Evolutionary conservation across 2,113 vertebrate species (phyloP).

Genomic region (Cepphus grylle): DNA sequence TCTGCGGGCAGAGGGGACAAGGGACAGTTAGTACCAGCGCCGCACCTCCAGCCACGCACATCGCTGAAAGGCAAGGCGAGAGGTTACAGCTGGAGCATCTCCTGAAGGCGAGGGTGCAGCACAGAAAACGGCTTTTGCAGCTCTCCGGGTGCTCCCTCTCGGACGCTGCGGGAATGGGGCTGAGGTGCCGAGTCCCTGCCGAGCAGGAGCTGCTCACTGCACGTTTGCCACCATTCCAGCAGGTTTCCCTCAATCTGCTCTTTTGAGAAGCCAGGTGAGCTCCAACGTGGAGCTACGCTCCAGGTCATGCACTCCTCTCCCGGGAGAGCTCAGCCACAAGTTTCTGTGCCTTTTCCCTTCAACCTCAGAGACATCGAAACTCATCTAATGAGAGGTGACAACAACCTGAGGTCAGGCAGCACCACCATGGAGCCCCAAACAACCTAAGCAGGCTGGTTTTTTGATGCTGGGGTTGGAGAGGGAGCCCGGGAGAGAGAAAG

Average conservation of each 20-base stretch:
- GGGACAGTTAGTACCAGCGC: background rate
- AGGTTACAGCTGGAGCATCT: slow-evolving; percentile 55
- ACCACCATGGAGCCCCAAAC: background rate
- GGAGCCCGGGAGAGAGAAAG: slow-evolving; percentile 29
- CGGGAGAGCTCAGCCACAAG: background rate
- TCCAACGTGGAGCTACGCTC: background rate
- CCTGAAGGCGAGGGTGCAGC: slow-evolving; percentile 39
- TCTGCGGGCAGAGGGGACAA: slow-evolving; percentile 74
- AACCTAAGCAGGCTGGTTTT: background rate
- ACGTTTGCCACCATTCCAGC: fast-evolving
- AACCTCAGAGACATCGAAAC: background rate
- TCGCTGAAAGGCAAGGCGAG: slow-evolving; percentile 63
- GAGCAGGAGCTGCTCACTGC: background rate
- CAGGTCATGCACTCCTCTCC: background rate
- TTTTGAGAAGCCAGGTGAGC: background rate
- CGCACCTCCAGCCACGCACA: background rate
- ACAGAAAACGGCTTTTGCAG: slow-evolving; percentile 38
- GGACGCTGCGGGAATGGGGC: background rate
- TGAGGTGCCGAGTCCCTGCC: background rate
- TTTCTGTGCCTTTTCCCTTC: background rate
- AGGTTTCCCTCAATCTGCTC: background rate
- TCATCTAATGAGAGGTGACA: background rate
- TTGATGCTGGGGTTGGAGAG: background rate
- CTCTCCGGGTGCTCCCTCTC: background rate
- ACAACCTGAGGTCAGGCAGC: background rate